Evolutionary conservation across 2,888 invertebrate genomes (phyloP), one percentile per base, ranked within the genome.

Genomic region (Bimastos eiseni): DNA sequence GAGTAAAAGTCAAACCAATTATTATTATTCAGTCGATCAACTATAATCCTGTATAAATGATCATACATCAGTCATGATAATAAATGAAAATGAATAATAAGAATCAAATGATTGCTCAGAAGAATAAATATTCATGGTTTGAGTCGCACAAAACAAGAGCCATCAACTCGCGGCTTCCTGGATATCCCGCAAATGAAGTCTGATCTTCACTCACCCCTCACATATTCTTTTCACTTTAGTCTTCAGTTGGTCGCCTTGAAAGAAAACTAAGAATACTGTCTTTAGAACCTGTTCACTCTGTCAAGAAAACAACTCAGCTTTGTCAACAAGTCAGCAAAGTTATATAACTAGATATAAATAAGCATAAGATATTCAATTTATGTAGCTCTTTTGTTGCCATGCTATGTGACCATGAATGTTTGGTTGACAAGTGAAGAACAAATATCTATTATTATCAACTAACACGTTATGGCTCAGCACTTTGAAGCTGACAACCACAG

Each of bases 191-290:
- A 70, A 24, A 70, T 70, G 70, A 70, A 70, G 13, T 70, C 30
- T 70, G 8, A 15, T 41, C 11, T 33, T 21, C 19, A 93, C 94
- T 92, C 92, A 96, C 95, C 99, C 99, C 95, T 99, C 99, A 96
- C 99, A 99, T 93, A 99, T 99, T 96, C 99, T 99, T 96, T 98
- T 98, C 0, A 99, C 98, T 93, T 98, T 97, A 0, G 97, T 97
- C 96, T 99, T 99, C 93, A 99, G 96, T 95, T 99, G 99, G 95
- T 99, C 99, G 92, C 99, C 99, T 98, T 99, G 96, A 94, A 96
- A 96, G 94, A 96, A 96, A 83, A 96, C 95, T 91, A 96, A 95
- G 96, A 99, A 99, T 92, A 99, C 99, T 88, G 98, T 97, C 96
- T 99, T 99, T 96, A 97, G 97, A 41, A 99, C 98, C 95, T 97